Evolutionary conservation across 2,113 vertebrate species (phyloP).

Genomic region (Deroptyus accipitrinus): DNA sequence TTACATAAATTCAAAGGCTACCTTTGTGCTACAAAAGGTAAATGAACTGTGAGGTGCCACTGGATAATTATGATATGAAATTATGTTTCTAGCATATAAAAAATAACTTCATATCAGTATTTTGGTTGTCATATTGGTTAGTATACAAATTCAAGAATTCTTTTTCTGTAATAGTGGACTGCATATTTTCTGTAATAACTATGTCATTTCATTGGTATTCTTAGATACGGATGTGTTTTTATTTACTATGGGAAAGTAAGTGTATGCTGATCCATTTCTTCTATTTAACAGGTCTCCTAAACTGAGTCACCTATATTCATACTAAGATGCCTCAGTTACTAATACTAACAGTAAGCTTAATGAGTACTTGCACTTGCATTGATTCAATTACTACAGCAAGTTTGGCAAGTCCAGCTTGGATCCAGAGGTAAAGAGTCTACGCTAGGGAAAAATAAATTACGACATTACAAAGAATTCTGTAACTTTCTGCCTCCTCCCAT

Average conservation of each 20-base stretch:
- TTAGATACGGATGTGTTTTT: not conserved
- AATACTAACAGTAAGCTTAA: not conserved
- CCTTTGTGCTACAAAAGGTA: not conserved
- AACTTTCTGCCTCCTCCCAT: not conserved
- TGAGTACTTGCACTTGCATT: not conserved
- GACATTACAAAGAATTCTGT: not conserved
- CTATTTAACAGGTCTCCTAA: not conserved
- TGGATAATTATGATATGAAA: not conserved
- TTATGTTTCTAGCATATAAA: not conserved
- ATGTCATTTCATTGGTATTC: not conserved
- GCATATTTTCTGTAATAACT: not conserved
- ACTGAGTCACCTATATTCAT: not conserved
- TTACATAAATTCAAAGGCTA: not conserved
- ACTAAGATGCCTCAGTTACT: not conserved
- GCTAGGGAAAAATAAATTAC: not conserved
- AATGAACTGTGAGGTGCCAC: not conserved
- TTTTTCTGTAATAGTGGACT: not conserved
- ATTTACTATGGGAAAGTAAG: not conserved
- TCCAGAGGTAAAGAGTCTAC: not conserved
- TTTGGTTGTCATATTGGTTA: not conserved
- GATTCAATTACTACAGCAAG: not conserved
- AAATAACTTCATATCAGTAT: not conserved
- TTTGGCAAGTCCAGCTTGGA: not conserved
- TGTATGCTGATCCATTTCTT: not conserved
- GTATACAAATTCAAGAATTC: not conserved